Evolutionary conservation across 1,140 invertebrate species (phyloP), one percentile per base, ranked within the genome.

Genomic region (Formica exsecta): DNA sequence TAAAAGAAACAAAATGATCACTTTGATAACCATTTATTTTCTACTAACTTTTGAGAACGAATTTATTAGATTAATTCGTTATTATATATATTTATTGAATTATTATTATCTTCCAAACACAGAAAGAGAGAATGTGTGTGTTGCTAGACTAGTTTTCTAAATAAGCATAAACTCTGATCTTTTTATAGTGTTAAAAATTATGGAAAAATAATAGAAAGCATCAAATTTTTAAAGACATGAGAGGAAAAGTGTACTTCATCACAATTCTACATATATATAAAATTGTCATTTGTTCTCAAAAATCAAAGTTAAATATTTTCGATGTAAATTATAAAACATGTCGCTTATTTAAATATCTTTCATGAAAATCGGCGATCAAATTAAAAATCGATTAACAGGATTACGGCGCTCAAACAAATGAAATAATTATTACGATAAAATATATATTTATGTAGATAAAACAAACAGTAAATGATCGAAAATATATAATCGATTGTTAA

Each of bases 401-500:
- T 66, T 38, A 22, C 2, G 13, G n/a, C 62, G 44, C 8, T 79
- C 32, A 70, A 57, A 70, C 2, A 32, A 36, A 57, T 29, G 6
- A 79, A 65, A 13, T 54, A 68, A 25, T 54, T 9, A 6, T 80
- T 70, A 80, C 2, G 1, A 68, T 54, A 19, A 3, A n/a, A 22
- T 66, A 74, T 59, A 13, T 66, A 13, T 54, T 25, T 22, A 70
- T 32, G 22, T 29, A 80, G 54, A 70, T 68, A 32, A 79, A 79
- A 68, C 4, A 5, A 66, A 77, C 25, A 51, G 51, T 79, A 65
- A 66, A 66, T 36, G n/a, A 79, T 54, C 29, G 38, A 66, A 19
- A 48, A 13, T 25, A 51, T 51, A 64, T 62, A 70, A 70, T 88
- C 19, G 57, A 68, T 74, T 41, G 7, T 16, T 80, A 61, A 41